Evolutionary conservation across 2,797 vertebrate species (phyloP).

Genomic region (Cottoperca gobio): DNA sequence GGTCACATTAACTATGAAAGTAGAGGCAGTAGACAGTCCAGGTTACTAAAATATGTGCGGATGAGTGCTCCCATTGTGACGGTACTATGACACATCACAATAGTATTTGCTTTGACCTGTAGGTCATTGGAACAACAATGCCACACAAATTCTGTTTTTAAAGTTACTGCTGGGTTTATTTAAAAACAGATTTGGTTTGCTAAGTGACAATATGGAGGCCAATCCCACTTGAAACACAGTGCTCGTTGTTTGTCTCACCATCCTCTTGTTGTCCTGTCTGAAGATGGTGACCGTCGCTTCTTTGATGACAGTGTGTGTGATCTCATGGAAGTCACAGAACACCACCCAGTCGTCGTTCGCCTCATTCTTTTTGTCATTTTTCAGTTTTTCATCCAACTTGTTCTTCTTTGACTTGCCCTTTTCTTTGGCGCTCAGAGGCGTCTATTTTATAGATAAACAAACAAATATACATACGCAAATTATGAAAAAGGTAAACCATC

Average conservation of each 20-base stretch:
- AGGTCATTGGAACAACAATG: background rate
- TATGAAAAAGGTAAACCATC: background rate
- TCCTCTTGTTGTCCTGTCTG: slow-evolving; percentile 95
- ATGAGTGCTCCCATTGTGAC: background rate
- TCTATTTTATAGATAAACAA: slow-evolving; percentile 71
- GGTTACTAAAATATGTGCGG: background rate
- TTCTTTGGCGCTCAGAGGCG: slow-evolving; percentile 83
- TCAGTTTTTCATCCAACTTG: slow-evolving; percentile 86
- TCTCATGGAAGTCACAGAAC: slow-evolving; percentile 96
- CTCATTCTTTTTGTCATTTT: slow-evolving; percentile 83
- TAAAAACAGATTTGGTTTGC: background rate
- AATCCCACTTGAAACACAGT: background rate
- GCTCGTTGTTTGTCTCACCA: slow-evolving; percentile 84
- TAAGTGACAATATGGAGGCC: background rate
- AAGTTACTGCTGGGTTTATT: background rate
- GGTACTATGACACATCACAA: background rate
- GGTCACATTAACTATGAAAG: background rate
- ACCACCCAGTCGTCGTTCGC: slow-evolving; percentile 82
- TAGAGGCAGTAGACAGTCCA: background rate
- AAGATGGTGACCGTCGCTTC: slow-evolving; percentile 90
- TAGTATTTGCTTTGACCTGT: background rate
- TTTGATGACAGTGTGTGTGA: slow-evolving; percentile 94
- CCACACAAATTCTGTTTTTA: background rate
- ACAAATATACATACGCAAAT: background rate
- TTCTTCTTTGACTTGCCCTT: slow-evolving; percentile 90